These are phyloP conservation scores for Geotria australis DNA, from an alignment of 2,797 vertebrate species.

Conservation along the genomic window DNA sequence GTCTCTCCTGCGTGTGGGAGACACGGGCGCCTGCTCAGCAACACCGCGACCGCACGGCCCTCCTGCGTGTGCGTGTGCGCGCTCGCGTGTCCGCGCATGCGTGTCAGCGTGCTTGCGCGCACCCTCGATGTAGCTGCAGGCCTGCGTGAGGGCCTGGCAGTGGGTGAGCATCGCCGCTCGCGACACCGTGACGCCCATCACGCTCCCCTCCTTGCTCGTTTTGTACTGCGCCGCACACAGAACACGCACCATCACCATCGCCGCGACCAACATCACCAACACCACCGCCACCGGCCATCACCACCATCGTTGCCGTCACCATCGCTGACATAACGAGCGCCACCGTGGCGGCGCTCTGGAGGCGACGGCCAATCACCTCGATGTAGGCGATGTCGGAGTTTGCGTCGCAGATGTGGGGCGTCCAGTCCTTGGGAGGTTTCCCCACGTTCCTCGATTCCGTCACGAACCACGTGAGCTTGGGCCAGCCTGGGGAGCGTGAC, in stretches of 20 bases:
- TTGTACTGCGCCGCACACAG: slow-evolving; percentile 29
- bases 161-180: slow-evolving; percentile 56
- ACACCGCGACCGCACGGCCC: no score
- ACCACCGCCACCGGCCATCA: no score
- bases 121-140: slow-evolving; percentile 72
- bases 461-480: slow-evolving; percentile 65
- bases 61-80: no score
- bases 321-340: no score
- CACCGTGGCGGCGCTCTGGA: neutral
- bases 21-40: no score
- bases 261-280: no score
- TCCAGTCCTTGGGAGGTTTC: slow-evolving; percentile 75
- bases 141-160: slow-evolving; percentile 52
- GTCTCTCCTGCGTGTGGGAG: slow-evolving; percentile 28
- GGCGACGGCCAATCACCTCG: slow-evolving; percentile 19
- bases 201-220: slow-evolving; percentile 84
- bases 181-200: slow-evolving; percentile 59
- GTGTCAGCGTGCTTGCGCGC: no score
- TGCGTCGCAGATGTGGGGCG: slow-evolving; percentile 29
- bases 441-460: slow-evolving; percentile 74
- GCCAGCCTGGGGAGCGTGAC: slow-evolving; percentile 33
- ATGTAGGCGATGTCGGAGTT: slow-evolving; percentile 50
- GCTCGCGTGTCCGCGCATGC: no score
- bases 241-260: no score
- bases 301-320: no score